Conservation (phyloP, 2,113 vertebrate genomes). For the Oreochromis tanganicae region DNA sequence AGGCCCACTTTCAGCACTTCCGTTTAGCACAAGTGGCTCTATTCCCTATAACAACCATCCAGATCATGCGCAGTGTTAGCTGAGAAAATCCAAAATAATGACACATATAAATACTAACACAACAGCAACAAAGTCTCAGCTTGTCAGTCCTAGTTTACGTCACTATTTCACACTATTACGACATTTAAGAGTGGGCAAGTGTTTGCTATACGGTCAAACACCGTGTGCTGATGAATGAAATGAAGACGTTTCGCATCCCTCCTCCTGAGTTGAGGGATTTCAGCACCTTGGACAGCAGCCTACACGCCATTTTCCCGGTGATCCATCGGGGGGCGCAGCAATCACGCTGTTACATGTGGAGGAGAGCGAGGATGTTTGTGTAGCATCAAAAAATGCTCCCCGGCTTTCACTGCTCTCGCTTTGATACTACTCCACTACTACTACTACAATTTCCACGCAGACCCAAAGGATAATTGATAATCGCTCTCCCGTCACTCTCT, state of each 20-base stretch:
- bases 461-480: background rate
- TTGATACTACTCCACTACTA: background rate
- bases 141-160: background rate
- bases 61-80: background rate
- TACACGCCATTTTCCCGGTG: rapidly evolving
- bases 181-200: background rate
- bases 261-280: background rate
- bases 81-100: background rate
- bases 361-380: background rate
- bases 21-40: background rate
- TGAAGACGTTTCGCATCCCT: background rate
- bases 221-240: background rate
- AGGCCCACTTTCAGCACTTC: background rate
- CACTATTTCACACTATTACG: background rate
- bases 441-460: background rate
- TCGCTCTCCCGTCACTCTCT: background rate
- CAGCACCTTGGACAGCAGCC: conserved; percentile 64
- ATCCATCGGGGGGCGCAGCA: conserved; percentile 55
- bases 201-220: background rate
- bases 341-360: background rate
- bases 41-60: background rate
- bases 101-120: background rate
- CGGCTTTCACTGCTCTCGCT: background rate
- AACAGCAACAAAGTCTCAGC: background rate
- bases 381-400: background rate